A percentile compares a stretch with the other conserved stretches of the same genome.
Evolutionary conservation across 2,113 vertebrate genomes (phyloP).

Genomic region (Malurus melanocephalus): DNA sequence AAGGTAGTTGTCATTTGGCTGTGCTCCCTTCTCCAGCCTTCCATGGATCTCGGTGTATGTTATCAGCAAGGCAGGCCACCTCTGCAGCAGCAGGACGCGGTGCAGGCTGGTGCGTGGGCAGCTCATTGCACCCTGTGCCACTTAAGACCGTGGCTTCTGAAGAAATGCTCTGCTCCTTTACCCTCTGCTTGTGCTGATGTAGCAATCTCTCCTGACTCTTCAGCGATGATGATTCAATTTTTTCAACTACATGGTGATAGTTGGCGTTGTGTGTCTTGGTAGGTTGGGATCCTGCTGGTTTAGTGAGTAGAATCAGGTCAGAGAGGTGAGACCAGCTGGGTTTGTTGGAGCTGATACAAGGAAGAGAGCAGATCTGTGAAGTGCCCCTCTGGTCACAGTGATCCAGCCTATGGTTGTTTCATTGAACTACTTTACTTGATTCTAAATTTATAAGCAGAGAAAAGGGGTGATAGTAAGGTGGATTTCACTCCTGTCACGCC

Average conservation of each 20-base stretch:
- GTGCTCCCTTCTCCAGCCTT: not conserved
- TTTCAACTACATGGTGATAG: not conserved
- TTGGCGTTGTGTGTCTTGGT: not conserved
- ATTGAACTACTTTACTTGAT: not conserved
- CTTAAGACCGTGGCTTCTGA: accelerated
- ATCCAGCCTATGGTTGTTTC: not conserved
- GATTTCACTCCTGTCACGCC: not conserved
- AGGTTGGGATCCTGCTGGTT: not conserved
- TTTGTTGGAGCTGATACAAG: not conserved
- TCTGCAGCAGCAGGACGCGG: accelerated
- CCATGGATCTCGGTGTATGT: accelerated
- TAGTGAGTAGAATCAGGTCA: not conserved
- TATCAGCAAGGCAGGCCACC: not conserved
- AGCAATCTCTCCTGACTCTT: not conserved
- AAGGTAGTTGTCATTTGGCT: not conserved
- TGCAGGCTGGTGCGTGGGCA: accelerated
- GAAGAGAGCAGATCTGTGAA: not conserved
- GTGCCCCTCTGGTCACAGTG: accelerated
- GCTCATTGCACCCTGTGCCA: not conserved
- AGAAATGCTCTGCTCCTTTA: accelerated
- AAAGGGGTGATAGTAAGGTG: not conserved
- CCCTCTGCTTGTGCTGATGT: not conserved
- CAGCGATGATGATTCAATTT: not conserved
- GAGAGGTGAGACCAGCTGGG: not conserved
- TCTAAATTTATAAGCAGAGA: not conserved